phyloP scores from a whole-genome alignment of 2,888 invertebrate species.

The Serripes groenlandicus region DNA sequence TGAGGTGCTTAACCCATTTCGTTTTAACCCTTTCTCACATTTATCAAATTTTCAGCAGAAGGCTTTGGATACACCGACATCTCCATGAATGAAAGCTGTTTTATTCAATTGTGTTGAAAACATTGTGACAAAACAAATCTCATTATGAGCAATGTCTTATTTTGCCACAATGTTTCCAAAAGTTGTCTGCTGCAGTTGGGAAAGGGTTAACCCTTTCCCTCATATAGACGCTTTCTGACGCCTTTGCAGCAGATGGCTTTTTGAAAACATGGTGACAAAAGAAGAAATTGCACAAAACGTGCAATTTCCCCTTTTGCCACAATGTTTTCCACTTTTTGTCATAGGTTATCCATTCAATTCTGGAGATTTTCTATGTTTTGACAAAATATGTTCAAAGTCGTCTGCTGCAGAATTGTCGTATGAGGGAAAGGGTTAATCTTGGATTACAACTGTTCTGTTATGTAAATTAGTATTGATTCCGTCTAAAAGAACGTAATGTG shows the following conservation, averaged over 20 bases:
- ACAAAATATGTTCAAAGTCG: no score
- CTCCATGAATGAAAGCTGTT: no score
- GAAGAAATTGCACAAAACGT: neutral
- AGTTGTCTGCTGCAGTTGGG: neutral
- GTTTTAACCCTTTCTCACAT: no score
- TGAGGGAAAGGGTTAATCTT: no score
- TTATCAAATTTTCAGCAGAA: no score
- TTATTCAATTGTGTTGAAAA: neutral
- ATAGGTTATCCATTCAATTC: neutral
- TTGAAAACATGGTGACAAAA: neutral
- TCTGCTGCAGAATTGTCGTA: no score
- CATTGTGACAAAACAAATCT: neutral
- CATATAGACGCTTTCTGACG: neutral
- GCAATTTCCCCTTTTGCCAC: neutral
- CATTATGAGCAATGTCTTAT: neutral
- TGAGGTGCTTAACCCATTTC: no score
- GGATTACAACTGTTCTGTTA: no score
- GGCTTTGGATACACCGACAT: no score
- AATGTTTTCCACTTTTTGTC: neutral
- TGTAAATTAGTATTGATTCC: no score
- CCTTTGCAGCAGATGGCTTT: neutral
- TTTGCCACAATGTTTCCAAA: neutral
- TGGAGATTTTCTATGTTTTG: no score
- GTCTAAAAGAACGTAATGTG: no score
- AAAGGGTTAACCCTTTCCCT: neutral